phyloP scores from a whole-genome alignment of 2,113 vertebrate genomes.

The Elaphurus davidianus region DNA sequence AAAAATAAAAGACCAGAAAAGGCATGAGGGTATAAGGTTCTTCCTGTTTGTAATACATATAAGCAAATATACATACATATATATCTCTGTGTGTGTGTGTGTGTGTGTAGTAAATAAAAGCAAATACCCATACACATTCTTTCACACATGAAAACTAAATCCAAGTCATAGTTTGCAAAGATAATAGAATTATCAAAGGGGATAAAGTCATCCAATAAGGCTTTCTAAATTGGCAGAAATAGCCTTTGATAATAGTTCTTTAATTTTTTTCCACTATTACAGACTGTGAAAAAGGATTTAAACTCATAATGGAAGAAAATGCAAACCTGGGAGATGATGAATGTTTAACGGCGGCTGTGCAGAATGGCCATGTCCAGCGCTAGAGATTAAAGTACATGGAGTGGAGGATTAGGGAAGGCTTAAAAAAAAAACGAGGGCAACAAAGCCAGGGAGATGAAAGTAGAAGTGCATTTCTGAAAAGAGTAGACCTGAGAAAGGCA shows the following conservation, averaged over 20 bases:
- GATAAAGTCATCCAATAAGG: conserved; percentile 17
- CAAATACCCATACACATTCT: neutral
- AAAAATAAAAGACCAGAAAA: conserved; percentile 45
- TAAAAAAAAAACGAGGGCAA: conserved; percentile 31
- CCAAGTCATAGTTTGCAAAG: conserved; percentile 16
- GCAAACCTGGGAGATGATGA: conserved; percentile 58
- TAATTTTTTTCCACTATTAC: neutral
- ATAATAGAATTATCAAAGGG: conserved; percentile 16
- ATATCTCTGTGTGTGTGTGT: neutral
- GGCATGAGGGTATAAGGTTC: neutral
- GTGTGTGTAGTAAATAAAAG: neutral
- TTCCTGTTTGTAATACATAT: neutral
- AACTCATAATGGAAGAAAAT: conserved; percentile 46
- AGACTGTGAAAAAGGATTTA: conserved; percentile 41
- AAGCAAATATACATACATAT: neutral
- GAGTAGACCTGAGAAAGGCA: neutral
- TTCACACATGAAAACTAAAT: neutral
- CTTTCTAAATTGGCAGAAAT: conserved; percentile 31
- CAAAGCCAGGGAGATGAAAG: conserved; percentile 44
- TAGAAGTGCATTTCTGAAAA: conserved; percentile 38
- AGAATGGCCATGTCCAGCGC: conserved; percentile 68
- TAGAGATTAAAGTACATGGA: conserved; percentile 61
- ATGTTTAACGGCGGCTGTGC: conserved; percentile 70
- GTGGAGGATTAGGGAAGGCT: conserved; percentile 49
- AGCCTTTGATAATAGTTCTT: conserved; percentile 30